Base-by-base conservation (phyloP, 2,888 invertebrate genomes). In the Phalangium opilio region DNA sequence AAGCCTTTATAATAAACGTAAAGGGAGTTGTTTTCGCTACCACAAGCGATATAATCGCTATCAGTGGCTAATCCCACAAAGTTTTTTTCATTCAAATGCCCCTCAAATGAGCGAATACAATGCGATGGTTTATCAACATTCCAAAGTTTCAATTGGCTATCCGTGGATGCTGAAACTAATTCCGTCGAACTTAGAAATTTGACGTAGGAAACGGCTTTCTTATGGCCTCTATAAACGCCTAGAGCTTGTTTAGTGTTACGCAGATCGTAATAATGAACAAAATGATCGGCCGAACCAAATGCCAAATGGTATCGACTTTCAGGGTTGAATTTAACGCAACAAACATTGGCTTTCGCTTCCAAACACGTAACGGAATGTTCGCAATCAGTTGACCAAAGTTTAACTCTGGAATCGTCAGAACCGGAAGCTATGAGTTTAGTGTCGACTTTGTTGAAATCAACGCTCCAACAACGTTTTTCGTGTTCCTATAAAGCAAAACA, bases 401-500 rank as follows among this genome's bases (percentile, higher is more conserved):
- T 91, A 21, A 93, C 90, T 68, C 83, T 76, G 3, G 86, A 82
- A 70, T 91, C 90, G 67, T 91, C 91, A 0, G 86, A 86, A 1
- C 89, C 90, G 0, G 87, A 87, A 0, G 91, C 91, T 50, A 93
- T 77, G 38, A 91, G 69, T 19, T 85, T 75, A 12, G 89, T 85
- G 66, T 93, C 90, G 20, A 85, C 80, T 57, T 81, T 77, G 67
- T 87, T 91, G 68, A 91, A 93, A 70, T 91, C 89, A 34, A 93
- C 90, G 57, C 86, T 86, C 91, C 93, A 93, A 65, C 87, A 87
- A 40, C 91, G 73, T 65, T 90, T 90, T 67, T 91, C 89, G 68
- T 93, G 93, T 65, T 91, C 91, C 66, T 83, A 77, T 14, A 18
- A 35, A 36, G 14, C 11, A 12, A 32, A 32, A 2, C 18, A 18